phyloP scores from a whole-genome alignment of 2,113 vertebrate genomes.

The Zosterops borbonicus region DNA sequence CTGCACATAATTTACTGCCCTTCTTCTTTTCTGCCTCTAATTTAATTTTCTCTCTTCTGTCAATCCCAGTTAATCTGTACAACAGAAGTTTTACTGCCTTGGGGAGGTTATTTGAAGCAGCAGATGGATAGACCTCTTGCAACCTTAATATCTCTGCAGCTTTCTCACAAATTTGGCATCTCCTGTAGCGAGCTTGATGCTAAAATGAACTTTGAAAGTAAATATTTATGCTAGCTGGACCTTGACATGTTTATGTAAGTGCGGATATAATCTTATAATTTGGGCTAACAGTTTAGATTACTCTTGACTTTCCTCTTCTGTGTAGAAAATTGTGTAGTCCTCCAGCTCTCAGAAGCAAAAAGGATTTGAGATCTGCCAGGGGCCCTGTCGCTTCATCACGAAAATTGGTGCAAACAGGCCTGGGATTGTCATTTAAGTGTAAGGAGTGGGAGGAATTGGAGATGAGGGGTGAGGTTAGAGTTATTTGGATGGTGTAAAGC shows the following conservation, averaged over 20 bases:
- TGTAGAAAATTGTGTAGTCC: slow-evolving; percentile 72
- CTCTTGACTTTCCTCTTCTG: slow-evolving; percentile 72
- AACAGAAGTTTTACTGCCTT: slow-evolving; percentile 3
- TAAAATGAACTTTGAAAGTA: slow-evolving; percentile 51
- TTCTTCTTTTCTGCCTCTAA: slow-evolving; percentile 2
- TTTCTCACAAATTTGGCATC: slow-evolving; percentile 8
- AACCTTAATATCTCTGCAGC: neutral
- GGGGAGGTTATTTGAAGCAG: neutral
- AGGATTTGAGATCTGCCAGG: slow-evolving; percentile 72
- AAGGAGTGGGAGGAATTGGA: slow-evolving; percentile 56
- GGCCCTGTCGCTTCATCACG: neutral
- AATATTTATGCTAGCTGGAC: slow-evolving; percentile 19
- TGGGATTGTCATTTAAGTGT: slow-evolving; percentile 35
- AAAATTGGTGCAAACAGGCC: neutral
- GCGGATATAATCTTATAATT: slow-evolving; percentile 56
- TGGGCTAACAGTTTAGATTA: slow-evolving; percentile 56
- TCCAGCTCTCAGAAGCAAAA: slow-evolving; percentile 66
- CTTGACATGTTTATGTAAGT: slow-evolving; percentile 45
- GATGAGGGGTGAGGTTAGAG: slow-evolving; percentile 47
- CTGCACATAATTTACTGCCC: neutral
- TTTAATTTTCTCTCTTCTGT: slow-evolving; percentile 28
- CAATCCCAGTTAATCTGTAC: neutral
- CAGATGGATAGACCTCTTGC: neutral
- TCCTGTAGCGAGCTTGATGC: neutral
- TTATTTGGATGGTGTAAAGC: neutral